These are phyloP conservation scores for Phycodurus eques DNA, from an alignment of 2,113 vertebrate species.

Conservation along the genomic window DNA sequence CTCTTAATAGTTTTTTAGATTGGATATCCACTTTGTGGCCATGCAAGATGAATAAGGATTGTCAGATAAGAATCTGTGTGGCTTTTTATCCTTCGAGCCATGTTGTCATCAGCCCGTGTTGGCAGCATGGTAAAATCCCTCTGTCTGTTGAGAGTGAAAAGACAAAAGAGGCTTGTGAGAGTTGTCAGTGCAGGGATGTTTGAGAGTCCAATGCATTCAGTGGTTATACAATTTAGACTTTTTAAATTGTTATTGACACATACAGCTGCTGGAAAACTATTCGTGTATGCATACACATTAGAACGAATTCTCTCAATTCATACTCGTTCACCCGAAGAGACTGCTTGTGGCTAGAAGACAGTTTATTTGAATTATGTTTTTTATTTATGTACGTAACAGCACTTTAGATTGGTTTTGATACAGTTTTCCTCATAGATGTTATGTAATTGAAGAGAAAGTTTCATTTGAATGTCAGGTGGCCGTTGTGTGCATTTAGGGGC, in stretches of 20 bases:
- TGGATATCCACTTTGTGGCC: neutral
- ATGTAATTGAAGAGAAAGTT: too few species aligned
- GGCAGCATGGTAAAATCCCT: neutral
- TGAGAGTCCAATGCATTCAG: neutral
- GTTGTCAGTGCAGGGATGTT: neutral
- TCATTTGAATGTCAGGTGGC: too few species aligned
- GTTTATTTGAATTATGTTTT: too few species aligned
- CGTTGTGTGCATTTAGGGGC: too few species aligned
- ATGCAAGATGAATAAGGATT: neutral
- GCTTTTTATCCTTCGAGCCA: neutral
- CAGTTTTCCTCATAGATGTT: too few species aligned
- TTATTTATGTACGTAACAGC: too few species aligned
- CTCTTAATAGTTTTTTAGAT: neutral
- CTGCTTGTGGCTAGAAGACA: too few species aligned
- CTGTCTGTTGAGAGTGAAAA: neutral
- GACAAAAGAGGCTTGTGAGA: neutral
- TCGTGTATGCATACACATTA: too few species aligned
- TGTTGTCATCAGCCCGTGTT: neutral
- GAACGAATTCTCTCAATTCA: too few species aligned
- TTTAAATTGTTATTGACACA: neutral
- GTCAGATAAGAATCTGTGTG: neutral
- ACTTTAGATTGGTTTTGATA: too few species aligned
- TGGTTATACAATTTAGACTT: neutral
- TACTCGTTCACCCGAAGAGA: too few species aligned
- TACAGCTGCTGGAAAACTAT: neutral